Percentiles rank a stretch among this genome's conserved stretches.
These are phyloP conservation scores for Meloidogyne chitwoodi DNA, from an alignment of 1,140 invertebrate species.

Conservation along the genomic window DNA sequence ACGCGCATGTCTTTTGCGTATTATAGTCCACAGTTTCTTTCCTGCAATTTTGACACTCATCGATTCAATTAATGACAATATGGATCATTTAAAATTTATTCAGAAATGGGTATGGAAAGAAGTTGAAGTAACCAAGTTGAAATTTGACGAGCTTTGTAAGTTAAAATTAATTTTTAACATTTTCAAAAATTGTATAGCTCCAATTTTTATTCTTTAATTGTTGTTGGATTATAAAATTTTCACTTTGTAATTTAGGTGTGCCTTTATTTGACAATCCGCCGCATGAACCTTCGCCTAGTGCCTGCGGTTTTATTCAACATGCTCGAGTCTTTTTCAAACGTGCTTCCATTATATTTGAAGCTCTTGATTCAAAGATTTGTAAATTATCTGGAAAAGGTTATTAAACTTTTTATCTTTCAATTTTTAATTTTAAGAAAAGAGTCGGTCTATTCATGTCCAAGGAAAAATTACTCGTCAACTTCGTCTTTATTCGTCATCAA, in stretches of 20 bases:
- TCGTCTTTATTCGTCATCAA: conserved; percentile 14
- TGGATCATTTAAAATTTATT: conserved; percentile 32
- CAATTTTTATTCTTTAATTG: not conserved
- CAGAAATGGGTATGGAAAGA: conserved; percentile 36
- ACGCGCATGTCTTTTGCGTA: conserved; percentile 24
- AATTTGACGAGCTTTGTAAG: conserved; percentile 35
- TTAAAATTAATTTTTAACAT: no score
- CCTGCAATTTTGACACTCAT: conserved; percentile 28
- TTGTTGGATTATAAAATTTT: not conserved
- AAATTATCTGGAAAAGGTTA: conserved; percentile 7
- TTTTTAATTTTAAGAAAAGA: conserved; percentile 20
- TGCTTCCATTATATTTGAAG: conserved; percentile 20
- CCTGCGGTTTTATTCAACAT: conserved; percentile 24
- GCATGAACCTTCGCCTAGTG: conserved; percentile 19
- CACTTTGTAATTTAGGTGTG: not conserved
- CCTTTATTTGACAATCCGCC: conserved; percentile 26
- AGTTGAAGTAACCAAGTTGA: conserved; percentile 32
- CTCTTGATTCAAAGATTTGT: conserved; percentile 3
- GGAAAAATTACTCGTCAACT: conserved; percentile 10
- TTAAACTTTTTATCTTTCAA: not conserved
- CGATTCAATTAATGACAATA: not conserved
- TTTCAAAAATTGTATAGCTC: no score
- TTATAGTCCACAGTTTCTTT: conserved; percentile 27
- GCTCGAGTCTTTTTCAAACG: conserved; percentile 31
- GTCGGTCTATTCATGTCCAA: conserved; percentile 19